Conservation (phyloP, 2,888 invertebrate genomes). For the Andricus quercusramuli region DNA sequence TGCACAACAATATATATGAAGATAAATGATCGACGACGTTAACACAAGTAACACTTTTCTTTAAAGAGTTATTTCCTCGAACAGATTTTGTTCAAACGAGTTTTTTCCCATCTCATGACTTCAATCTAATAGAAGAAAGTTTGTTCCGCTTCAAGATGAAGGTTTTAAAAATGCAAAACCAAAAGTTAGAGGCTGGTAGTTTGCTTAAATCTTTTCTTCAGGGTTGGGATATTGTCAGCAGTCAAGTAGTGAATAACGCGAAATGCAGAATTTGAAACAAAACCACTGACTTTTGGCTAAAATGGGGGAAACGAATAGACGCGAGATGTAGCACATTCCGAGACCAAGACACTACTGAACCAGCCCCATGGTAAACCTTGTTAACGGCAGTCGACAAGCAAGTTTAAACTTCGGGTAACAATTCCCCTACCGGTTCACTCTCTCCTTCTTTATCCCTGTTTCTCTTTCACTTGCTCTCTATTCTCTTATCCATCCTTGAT, state of each 20-base stretch:
- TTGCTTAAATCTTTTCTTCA: not conserved
- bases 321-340: conserved; percentile 75
- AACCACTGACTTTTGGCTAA: conserved; percentile 7
- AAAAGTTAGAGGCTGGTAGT: not conserved
- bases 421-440: conserved; percentile 69
- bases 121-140: not conserved
- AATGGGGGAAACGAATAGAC: conserved; percentile 50
- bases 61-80: not conserved
- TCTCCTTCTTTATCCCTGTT: conserved; percentile 55
- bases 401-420: conserved; percentile 79
- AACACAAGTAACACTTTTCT: too few relatives aligned
- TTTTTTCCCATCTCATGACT: not conserved
- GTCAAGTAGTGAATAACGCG: not conserved
- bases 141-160: not conserved
- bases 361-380: conserved; percentile 78
- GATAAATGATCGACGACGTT: too few relatives aligned
- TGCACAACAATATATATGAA: not conserved
- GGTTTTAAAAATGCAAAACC: not conserved
- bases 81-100: not conserved
- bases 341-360: conserved; percentile 78
- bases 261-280: not conserved
- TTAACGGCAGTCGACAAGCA: conserved; percentile 78
- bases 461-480: conserved; percentile 52
- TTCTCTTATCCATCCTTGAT: conserved; percentile 44
- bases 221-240: not conserved